Evolutionary conservation across 2,888 invertebrate genomes (phyloP), one percentile per base, ranked within the genome.

Genomic region (Lycaena phlaeas): DNA sequence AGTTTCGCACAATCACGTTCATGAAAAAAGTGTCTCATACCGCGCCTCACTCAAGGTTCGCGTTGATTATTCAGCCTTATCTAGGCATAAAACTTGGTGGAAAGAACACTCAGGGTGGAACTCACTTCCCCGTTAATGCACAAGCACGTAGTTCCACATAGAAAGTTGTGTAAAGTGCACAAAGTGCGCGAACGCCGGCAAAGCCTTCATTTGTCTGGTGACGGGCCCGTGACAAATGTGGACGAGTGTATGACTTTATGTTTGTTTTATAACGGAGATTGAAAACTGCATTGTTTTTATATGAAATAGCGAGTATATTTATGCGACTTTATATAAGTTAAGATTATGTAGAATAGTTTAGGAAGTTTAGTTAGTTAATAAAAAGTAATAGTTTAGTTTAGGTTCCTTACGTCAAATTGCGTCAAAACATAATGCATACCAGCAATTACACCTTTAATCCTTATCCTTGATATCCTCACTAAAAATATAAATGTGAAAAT

Each of bases 141-240:
- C 69, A 72, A 72, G 75, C 81, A 78, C 81, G 79, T 76, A 78
- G 78, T 72, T 75, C 62, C 68, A 73, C 70, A 77, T 73, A 72
- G 77, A 79, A 78, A 79, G 72, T 79, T 79, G 71, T 71, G 75
- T 67, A 73, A 76, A 77, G 79, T 79, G 82, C 77, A 79, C 78
- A 79, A 76, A 78, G 81, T 78, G 72, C 69, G 75, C 71, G 68
- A 73, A 71, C 70, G 66, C 65, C 71, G n/a, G 69, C 71, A 77
- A 81, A 78, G 82, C 81, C 82, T 81, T 85, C 84, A 85, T 85
- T 84, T 85, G 85, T 85, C 81, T 75, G 67, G 66, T 85, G 82
- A 82, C 81, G 74, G 62, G 68, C 69, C 69, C 65, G 74, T 82
- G 85, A 85, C 82, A 85, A 85, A 85, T 84, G 78, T 77, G 74